phyloP scores from a whole-genome alignment of 2,113 vertebrate genomes.

The Tyto alba region DNA sequence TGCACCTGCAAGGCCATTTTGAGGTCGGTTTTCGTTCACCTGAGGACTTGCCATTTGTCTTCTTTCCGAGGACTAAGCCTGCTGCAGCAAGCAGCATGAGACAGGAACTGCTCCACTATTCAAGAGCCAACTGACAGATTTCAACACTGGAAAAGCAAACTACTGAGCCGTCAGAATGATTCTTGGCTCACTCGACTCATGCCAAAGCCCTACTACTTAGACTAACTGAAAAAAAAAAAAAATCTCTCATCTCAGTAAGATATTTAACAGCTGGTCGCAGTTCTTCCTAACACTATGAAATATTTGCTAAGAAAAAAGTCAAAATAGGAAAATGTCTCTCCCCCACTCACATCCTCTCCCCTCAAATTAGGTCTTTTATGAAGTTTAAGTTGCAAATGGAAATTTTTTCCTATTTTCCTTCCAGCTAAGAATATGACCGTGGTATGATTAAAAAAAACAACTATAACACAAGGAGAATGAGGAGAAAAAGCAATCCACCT shows the following conservation, averaged over 20 bases:
- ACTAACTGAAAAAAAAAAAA: not conserved
- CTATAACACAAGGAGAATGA: not conserved
- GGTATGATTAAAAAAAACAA: not conserved
- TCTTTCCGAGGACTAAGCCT: not conserved
- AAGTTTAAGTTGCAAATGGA: not conserved
- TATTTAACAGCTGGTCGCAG: not conserved
- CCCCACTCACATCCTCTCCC: not conserved
- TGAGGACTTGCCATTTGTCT: not conserved
- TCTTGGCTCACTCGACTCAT: not conserved
- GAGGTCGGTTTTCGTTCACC: not conserved
- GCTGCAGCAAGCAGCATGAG: not conserved
- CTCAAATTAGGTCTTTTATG: not conserved
- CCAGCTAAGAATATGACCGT: not conserved
- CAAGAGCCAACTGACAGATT: not conserved
- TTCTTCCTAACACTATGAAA: not conserved
- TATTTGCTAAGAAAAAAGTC: not conserved
- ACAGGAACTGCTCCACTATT: not conserved
- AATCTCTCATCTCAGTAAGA: not conserved
- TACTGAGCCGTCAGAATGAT: not conserved
- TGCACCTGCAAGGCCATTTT: fast-evolving
- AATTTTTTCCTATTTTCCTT: not conserved
- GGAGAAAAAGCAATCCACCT: not conserved
- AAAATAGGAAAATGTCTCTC: not conserved
- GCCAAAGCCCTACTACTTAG: not conserved
- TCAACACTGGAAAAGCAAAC: not conserved